phyloP scores from a whole-genome alignment of 1,140 invertebrate genomes.

The Pantala flavescens region DNA sequence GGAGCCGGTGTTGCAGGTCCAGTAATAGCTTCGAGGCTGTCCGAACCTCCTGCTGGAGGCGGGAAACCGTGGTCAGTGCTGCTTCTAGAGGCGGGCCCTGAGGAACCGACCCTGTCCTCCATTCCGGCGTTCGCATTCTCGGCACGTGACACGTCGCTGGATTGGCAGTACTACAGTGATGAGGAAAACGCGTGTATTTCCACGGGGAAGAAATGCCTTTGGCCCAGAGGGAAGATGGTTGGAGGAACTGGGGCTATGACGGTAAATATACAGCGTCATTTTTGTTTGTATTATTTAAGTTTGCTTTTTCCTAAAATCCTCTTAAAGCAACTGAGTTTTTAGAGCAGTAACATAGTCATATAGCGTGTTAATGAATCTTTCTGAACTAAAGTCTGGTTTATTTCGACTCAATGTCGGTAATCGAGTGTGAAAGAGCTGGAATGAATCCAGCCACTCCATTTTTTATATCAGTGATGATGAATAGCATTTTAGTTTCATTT shows the following conservation, averaged over 20 bases:
- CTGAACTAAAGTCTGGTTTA: no score
- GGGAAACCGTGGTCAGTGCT: constrained; percentile 35
- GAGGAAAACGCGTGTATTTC: constrained; percentile 35
- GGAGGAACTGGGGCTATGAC: constrained; percentile 37
- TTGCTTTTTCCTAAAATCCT: no score
- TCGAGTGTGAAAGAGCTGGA: no score
- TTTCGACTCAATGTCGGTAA: no score
- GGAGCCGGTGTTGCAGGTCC: constrained; percentile 76
- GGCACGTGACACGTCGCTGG: constrained; percentile 18
- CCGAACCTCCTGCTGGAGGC: constrained; percentile 33
- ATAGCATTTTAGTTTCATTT: no score
- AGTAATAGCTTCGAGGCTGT: constrained; percentile 59
- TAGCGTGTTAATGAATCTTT: no score
- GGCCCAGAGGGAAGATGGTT: constrained; percentile 23
- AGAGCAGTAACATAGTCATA: no score
- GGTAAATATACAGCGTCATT: no score
- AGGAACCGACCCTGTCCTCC: constrained; percentile 39
- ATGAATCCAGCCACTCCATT: no score
- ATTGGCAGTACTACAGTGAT: constrained; percentile 43
- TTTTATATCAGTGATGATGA: no score
- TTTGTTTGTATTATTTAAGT: no score
- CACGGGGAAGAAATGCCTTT: constrained; percentile 17
- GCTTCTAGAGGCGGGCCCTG: constrained; percentile 49
- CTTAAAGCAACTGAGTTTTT: no score
- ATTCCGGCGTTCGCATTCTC: neutral